A percentile compares a stretch with the other conserved stretches of the same genome.
These are phyloP conservation scores for Neoarius graeffei DNA, from an alignment of 2,113 vertebrate species.

Conservation along the genomic window DNA sequence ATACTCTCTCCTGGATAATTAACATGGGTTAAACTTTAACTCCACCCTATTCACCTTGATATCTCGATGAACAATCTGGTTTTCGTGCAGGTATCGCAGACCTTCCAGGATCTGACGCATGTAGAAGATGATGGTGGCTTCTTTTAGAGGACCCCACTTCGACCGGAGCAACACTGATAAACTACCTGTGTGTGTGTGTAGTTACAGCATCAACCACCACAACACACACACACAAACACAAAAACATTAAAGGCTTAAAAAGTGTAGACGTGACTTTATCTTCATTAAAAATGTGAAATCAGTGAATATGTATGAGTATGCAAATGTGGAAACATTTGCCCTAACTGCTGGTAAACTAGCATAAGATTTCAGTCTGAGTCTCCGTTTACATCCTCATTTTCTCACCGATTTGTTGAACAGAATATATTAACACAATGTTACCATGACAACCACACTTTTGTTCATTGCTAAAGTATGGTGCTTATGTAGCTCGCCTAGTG, in stretches of 20 bases:
- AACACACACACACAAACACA: background rate
- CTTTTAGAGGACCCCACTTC: slow-evolving; percentile 97
- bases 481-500: background rate
- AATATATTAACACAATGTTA: background rate
- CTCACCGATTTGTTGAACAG: background rate
- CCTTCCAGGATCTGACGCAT: slow-evolving; percentile 97
- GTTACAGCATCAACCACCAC: background rate
- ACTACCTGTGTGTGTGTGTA: slow-evolving; percentile 76
- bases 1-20: background rate
- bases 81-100: slow-evolving; percentile 96
- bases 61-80: slow-evolving; percentile 97
- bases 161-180: slow-evolving; percentile 94
- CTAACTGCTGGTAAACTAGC: background rate
- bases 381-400: background rate
- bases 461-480: background rate
- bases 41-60: slow-evolving; percentile 84
- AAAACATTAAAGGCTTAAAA: background rate
- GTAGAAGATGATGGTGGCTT: slow-evolving; percentile 97
- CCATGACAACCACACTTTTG: background rate
- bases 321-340: background rate
- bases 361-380: background rate
- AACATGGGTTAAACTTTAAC: background rate
- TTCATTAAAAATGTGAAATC: background rate
- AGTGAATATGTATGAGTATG: background rate
- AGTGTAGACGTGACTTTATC: background rate